Base-by-base conservation (phyloP, 2,113 vertebrate genomes). In the Lontra canadensis region DNA sequence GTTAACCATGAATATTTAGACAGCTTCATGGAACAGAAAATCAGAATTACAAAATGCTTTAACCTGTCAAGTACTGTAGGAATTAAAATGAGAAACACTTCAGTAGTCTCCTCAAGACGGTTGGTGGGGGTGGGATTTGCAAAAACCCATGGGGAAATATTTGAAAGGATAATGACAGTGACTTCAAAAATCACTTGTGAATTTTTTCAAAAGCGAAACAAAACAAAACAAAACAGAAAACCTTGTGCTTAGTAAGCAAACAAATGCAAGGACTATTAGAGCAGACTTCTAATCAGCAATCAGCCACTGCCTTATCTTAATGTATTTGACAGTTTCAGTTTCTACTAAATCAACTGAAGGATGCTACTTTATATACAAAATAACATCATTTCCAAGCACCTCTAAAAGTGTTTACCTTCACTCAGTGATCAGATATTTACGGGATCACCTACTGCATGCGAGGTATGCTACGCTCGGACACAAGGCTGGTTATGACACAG, bases 321-420 rank as follows among this genome's bases (percentile, higher is more conserved):
- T 84, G 52, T 65, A 13, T 71, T 94, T 57, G 31, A 83, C 39
- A 83, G n/a, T 97, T 94, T 80, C 1, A 23, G 14, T 74, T 95
- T 67, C 65, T 26, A 74, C 69, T 96, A 31, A 79, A 82, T 82
- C 87, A 97, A 21, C 17, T 93, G 84, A 97, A 97, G 34, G 57
- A 85, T 84, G 71, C 49, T 93, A 36, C 74, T 95, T 95, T 89
- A 31, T 84, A 69, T 80, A 90, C 29, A 42, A 98, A 94, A 87
- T 92, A 95, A 79, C n/a, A 81, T 36, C 67, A 91, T 94, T 97
- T 92, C 67, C 84, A 95, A 97, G 78, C 39, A 90, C n/a, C n/a
- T 92, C 34, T 67, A 4, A 52, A 61, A 90, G 44, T 92, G n/a
- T 79, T 83, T 83, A 87, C 74, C 17, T 86, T 65, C 82, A 55